phyloP scores from a whole-genome alignment of 2,797 vertebrate species.

The Bovichtus variegatus region DNA sequence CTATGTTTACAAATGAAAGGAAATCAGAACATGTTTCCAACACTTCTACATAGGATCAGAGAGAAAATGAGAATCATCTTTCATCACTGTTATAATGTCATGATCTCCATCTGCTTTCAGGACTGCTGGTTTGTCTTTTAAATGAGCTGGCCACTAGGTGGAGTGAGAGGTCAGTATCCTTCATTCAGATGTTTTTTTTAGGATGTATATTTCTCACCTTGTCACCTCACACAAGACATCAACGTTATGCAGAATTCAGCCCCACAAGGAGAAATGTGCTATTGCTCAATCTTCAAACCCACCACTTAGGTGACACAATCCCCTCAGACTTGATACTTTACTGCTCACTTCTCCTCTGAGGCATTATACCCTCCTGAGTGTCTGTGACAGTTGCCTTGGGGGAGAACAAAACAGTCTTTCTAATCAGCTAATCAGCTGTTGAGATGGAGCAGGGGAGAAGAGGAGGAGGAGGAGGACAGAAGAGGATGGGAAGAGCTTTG shows the following conservation, averaged over 20 bases:
- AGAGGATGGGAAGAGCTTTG: conserved; percentile 47
- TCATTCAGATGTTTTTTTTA: conserved; percentile 31
- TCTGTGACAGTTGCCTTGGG: conserved; percentile 30
- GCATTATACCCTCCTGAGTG: conserved; percentile 2
- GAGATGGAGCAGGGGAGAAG: conserved; percentile 17
- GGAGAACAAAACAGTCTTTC: conserved; percentile 46
- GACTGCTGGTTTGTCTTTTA: conserved; percentile 20
- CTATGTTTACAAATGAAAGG: background rate
- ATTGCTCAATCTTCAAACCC: background rate
- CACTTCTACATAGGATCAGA: conserved; percentile 1
- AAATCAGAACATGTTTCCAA: background rate
- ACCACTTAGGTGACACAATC: background rate
- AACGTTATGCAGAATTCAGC: background rate
- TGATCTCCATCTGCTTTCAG: conserved; percentile 12
- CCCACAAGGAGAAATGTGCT: background rate
- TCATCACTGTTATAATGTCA: background rate
- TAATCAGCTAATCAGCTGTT: conserved; percentile 44
- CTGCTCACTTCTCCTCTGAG: conserved; percentile 15
- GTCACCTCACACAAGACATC: conserved; percentile 14
- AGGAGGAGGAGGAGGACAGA: conserved; percentile 10
- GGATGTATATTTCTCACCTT: background rate
- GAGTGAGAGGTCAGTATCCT: conserved; percentile 77
- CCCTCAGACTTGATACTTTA: conserved; percentile 6
- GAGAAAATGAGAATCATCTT: conserved; percentile 6
- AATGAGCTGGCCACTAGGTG: conserved; percentile 81